A percentile compares a stretch with the other conserved stretches of the same genome.
Conservation (phyloP, 2,888 invertebrate species). For the Autographa gamma region DNA sequence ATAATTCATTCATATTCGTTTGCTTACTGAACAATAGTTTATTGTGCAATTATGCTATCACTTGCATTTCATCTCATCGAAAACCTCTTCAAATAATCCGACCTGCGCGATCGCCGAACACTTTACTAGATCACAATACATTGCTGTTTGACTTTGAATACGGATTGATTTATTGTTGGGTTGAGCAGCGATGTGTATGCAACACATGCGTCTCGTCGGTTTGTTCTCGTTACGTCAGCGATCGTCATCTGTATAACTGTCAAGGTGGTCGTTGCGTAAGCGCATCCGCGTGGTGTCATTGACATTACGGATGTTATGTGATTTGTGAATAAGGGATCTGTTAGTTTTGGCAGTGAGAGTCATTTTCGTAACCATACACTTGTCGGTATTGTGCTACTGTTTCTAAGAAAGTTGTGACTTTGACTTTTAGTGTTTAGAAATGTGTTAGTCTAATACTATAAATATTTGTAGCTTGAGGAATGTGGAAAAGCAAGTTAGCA, state of each 20-base stretch:
- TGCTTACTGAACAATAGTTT: conserved; percentile 78
- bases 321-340: conserved; percentile 68
- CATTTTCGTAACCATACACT: conserved; percentile 35
- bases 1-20: conserved; percentile 80
- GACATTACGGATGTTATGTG: conserved; percentile 82
- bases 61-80: conserved; percentile 81
- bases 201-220: conserved; percentile 53
- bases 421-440: conserved; percentile 2
- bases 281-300: conserved; percentile 84
- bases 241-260: conserved; percentile 79
- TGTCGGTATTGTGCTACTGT: conserved; percentile 40
- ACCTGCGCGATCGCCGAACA: conserved; percentile 59
- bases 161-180: conserved; percentile 13
- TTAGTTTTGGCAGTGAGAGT: conserved; percentile 73
- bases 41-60: conserved; percentile 85
- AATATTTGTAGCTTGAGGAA: neutral
- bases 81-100: conserved; percentile 67
- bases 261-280: conserved; percentile 85
- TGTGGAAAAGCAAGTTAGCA: neutral
- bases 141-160: conserved; percentile 31
- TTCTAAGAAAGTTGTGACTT: conserved; percentile 23
- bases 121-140: conserved; percentile 53
- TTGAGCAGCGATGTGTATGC: conserved; percentile 52
- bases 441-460: conserved; percentile 5
- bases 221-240: conserved; percentile 69